Evolutionary conservation across 2,888 invertebrate genomes (phyloP), one percentile per base, ranked within the genome.

Genomic region (Chloromyia formosa): DNA sequence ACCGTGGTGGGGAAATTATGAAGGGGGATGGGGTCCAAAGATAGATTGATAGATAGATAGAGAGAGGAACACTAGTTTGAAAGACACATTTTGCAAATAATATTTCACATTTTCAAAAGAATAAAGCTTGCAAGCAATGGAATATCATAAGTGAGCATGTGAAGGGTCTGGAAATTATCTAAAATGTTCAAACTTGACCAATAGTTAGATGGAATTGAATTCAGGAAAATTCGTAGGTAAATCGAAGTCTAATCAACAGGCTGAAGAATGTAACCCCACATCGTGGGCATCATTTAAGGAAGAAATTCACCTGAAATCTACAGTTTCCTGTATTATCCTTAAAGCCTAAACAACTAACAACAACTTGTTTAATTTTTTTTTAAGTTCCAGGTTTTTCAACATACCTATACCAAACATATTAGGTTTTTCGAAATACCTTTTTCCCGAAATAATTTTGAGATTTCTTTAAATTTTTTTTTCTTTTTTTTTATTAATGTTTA

Each of bases 361-460:
- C 74, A 74, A 74, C 40, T 64, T 69, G 71, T 66, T 64, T 73
- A 58, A 35, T 60, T 53, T 62, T 23, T 66, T 64, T 9, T 74
- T 68, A 45, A 42, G 12, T 69, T 66, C 49, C 40, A 73, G 27
- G 18, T 35, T 35, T 35, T 35, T 35, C 27, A 35, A 35, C 27
- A 45, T 74, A 54, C 66, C 74, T 76, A 78, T 78, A 75, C 75
- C 49, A 49, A 49, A n/a, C 3, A 49, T 12, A 49, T 49, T 49
- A 3, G 49, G 12, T 12, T 49, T 49, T n/a, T 49, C 49, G 16
- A 12, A 49, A n/a, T n/a, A n/a, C n/a, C n/a, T n/a, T n/a, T n/a
- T n/a, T n/a, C n/a, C n/a, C n/a, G n/a, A n/a, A n/a, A n/a, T n/a
- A n/a, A n/a, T n/a, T n/a, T n/a, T n/a, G n/a, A n/a, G n/a, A n/a